Conservation (phyloP, 2,888 invertebrate genomes). For the Omphaloscelis lunosa region DNA sequence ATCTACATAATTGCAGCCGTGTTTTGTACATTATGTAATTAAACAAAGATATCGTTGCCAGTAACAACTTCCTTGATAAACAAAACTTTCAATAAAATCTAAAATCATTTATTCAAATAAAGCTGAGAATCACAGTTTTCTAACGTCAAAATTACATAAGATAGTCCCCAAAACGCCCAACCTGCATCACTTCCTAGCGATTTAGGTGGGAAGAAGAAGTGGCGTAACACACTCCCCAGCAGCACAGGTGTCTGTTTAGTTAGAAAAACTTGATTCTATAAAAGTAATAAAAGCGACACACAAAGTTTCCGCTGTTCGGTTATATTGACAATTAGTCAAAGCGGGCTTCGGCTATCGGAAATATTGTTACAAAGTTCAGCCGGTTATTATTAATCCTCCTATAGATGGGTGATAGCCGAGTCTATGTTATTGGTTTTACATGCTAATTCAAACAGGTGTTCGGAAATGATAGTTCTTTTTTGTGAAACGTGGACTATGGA, state of each 20-base stretch:
- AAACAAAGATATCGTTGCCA: not conserved
- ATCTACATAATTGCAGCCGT: not conserved
- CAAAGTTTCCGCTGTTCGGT: not conserved
- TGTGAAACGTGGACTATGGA: not conserved
- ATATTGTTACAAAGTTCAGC: not conserved
- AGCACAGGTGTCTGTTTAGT: too few relatives aligned
- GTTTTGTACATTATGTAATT: not conserved
- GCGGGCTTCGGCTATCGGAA: constrained; percentile 4
- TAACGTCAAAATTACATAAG: too few relatives aligned
- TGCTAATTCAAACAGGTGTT: not conserved
- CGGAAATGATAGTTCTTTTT: not conserved
- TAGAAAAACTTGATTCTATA: too few relatives aligned
- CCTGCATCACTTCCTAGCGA: too few relatives aligned
- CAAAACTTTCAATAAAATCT: too few relatives aligned
- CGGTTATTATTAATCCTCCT: constrained; percentile 1
- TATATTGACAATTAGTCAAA: constrained; percentile 4
- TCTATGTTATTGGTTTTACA: constrained; percentile 12
- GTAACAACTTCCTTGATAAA: too few relatives aligned
- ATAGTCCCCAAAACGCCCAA: too few relatives aligned
- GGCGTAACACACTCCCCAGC: too few relatives aligned
- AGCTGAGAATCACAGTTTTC: too few relatives aligned
- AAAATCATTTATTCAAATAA: too few relatives aligned
- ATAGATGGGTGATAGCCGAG: not conserved
- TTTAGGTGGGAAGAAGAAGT: too few relatives aligned
- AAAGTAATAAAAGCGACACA: not conserved